Base-by-base conservation (phyloP, 1,140 invertebrate genomes). In the Ylistrum balloti region DNA sequence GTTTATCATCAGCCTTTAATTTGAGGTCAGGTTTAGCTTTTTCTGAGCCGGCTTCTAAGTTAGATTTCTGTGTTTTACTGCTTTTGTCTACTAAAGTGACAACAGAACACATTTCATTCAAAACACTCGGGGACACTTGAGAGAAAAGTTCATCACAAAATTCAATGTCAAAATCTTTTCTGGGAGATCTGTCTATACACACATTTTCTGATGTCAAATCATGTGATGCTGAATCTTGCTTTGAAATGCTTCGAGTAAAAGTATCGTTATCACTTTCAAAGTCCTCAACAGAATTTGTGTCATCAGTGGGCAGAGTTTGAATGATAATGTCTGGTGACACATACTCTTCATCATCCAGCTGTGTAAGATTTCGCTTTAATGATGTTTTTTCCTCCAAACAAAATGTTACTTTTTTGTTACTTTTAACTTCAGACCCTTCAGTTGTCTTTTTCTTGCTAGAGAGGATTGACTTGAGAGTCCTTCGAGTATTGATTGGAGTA, bases 71-170 rank as follows among this genome's bases (percentile, higher is more conserved):
- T 32, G 85, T 38, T 74, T 22, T 33, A 7, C 41, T 33, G 34
- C 32, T 32, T 13, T 28, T 32, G 22, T 90, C 90, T 56, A 86
- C 41, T 33, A 85, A 34, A n/a, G 86, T 85, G 20, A 88, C 87
- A 22, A 86, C 86, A 85, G 86, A 88, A 87, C 93, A 93, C 93
- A 93, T 93, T 89, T 93, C 91, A 86, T 91, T 56, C 35, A 93
- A 85, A 20, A 89, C 88, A 32, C 91, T 86, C n/a, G 86, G 91
- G 48, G 93, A 93, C n/a, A 93, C 88, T 87, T 93, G 93, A 20
- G 92, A 92, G 56, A 92, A 93, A 33, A 91, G 32, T 32, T 92
- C 88, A 13, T 91, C 91, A 35, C 88, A 85, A 33, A 38, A 17
- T 34, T 89, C 89, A 9, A 85, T 86, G 28, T 74, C 34, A 17